These are phyloP conservation scores for Drosophila navojoa DNA, from an alignment of 1,140 invertebrate species.

Conservation along the genomic window DNA sequence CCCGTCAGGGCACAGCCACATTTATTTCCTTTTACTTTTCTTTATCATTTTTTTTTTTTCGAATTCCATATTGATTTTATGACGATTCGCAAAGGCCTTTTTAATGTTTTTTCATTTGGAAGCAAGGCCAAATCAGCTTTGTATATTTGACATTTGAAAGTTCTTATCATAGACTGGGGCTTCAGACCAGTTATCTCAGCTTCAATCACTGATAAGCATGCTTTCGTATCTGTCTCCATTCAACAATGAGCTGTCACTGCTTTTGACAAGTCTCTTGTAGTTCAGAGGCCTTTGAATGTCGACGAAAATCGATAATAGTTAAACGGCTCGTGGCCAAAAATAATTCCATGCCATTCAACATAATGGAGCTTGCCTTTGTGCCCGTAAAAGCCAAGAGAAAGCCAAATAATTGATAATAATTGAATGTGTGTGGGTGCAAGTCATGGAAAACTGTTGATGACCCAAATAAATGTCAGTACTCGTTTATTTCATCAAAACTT, in stretches of 20 bases:
- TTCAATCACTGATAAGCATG: constrained; percentile 12
- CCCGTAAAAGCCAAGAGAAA: no score
- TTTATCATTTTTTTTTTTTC: not conserved
- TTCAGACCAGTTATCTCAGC: constrained; percentile 15
- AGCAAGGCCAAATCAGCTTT: not conserved
- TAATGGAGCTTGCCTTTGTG: not conserved
- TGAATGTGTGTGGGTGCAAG: no score
- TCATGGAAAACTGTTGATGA: no score
- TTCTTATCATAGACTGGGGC: constrained; percentile 18
- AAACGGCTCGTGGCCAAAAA: constrained; percentile 15
- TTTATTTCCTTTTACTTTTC: not conserved
- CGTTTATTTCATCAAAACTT: not conserved
- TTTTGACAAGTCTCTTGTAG: not conserved
- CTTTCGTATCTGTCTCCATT: no score
- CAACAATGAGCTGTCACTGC: not conserved
- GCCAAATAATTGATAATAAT: no score
- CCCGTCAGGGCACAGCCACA: not conserved
- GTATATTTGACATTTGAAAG: constrained; percentile 12
- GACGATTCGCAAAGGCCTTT: not conserved
- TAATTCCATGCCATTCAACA: constrained; percentile 12
- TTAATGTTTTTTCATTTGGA: not conserved
- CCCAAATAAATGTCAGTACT: no score
- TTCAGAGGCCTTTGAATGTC: constrained; percentile 23
- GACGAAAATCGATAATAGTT: constrained; percentile 60
- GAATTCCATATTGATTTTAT: constrained; percentile 6